These are phyloP conservation scores for Ophion ellenae DNA, from an alignment of 2,888 invertebrate species.

Conservation along the genomic window DNA sequence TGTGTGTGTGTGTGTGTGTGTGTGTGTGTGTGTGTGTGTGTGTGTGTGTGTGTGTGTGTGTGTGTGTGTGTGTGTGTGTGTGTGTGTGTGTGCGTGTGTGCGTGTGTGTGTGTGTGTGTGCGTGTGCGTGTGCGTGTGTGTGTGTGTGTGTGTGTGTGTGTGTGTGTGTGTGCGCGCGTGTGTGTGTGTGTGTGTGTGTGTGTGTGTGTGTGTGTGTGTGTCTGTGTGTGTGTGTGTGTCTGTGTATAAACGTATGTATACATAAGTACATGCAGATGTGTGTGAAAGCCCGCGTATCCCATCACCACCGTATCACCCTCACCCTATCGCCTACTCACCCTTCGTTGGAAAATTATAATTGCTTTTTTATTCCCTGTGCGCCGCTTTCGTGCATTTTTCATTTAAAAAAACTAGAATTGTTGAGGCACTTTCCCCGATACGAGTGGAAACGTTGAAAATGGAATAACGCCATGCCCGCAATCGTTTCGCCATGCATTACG, in stretches of 20 bases:
- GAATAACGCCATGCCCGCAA: background rate
- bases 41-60: too few species aligned
- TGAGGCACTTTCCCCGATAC: background rate
- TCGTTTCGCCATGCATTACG: conserved; percentile 42
- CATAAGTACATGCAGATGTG: background rate
- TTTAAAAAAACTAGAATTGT: background rate
- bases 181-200: too few species aligned
- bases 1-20: too few species aligned
- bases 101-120: too few species aligned
- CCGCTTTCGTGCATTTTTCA: conserved; percentile 5
- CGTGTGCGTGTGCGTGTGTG: too few species aligned
- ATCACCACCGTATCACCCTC: conserved; percentile 33
- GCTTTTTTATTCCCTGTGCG: conserved; percentile 30
- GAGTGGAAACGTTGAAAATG: conserved; percentile 3
- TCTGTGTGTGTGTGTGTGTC: too few species aligned
- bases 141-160: too few species aligned
- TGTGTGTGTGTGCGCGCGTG: too few species aligned
- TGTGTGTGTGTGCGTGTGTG: too few species aligned
- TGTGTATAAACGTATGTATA: background rate
- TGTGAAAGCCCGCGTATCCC: background rate
- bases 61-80: too few species aligned
- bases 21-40: too few species aligned
- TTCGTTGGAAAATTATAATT: conserved; percentile 61
- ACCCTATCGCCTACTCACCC: conserved; percentile 11
- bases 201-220: too few species aligned